These are phyloP conservation scores for Rotaria magnacalcarata DNA, from an alignment of 2,888 invertebrate species.

Conservation along the genomic window DNA sequence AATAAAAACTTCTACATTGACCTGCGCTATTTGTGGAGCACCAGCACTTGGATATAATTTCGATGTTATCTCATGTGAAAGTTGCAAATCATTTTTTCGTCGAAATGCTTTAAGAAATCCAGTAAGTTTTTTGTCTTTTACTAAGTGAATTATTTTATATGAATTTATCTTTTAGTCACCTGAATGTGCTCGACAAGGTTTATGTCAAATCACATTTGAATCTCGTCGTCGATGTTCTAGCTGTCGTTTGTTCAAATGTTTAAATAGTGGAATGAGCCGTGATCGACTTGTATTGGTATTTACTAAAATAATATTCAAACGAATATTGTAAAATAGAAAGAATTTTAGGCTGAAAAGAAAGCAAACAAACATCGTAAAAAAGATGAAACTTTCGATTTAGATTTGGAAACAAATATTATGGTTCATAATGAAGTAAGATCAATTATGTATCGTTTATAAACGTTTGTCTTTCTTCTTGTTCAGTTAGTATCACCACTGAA, in stretches of 20 bases:
- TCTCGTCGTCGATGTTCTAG: conserved; percentile 6
- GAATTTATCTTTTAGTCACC: background rate
- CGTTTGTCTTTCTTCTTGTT: background rate
- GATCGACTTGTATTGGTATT: background rate
- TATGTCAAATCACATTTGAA: background rate
- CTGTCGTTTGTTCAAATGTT: background rate
- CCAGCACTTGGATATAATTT: background rate
- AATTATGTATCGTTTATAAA: background rate
- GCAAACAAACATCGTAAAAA: background rate
- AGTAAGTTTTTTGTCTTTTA: background rate
- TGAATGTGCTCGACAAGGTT: background rate
- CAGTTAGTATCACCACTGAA: background rate
- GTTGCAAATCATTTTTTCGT: background rate
- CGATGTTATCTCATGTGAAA: background rate
- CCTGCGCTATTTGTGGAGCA: background rate
- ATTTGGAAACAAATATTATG: background rate
- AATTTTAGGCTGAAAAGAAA: background rate
- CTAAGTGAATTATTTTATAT: background rate
- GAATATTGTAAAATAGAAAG: background rate
- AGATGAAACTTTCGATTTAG: background rate
- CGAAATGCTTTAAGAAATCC: background rate
- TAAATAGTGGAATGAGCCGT: background rate
- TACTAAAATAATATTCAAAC: background rate
- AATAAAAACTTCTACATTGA: background rate
- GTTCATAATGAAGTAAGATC: background rate